phyloP scores from a whole-genome alignment of 2,113 vertebrate genomes.

The Zapus hudsonius region DNA sequence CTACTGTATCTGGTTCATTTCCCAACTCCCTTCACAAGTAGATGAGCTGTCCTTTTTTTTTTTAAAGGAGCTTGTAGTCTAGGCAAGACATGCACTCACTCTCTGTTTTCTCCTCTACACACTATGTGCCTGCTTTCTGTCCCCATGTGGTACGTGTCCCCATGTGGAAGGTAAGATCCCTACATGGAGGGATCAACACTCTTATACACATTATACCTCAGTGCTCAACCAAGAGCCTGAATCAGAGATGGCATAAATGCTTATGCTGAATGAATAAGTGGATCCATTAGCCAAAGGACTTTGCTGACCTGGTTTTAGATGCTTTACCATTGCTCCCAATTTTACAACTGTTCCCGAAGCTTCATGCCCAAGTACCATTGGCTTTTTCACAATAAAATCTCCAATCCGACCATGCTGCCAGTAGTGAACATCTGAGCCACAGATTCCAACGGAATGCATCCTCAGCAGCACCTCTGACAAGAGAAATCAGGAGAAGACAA shows the following conservation, averaged over 20 bases:
- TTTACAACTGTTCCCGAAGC: slow-evolving; percentile 92
- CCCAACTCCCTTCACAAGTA: background rate
- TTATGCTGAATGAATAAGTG: background rate
- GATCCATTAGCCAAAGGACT: background rate
- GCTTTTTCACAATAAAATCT: slow-evolving; percentile 91
- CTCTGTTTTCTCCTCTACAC: background rate
- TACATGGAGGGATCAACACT: background rate
- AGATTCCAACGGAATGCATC: slow-evolving; percentile 99
- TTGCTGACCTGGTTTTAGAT: slow-evolving; percentile 89
- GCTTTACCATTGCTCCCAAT: slow-evolving; percentile 91
- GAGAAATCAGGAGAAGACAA: slow-evolving; percentile 26
- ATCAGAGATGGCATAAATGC: background rate
- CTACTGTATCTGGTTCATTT: background rate
- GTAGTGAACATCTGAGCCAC: slow-evolving; percentile 96
- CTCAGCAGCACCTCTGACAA: slow-evolving; percentile 92
- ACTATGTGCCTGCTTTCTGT: background rate
- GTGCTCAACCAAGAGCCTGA: background rate
- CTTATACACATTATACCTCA: background rate
- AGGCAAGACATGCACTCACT: background rate
- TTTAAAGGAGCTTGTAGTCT: background rate
- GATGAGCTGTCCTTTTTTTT: background rate
- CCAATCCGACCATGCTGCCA: slow-evolving; percentile 95
- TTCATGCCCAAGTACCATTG: slow-evolving; percentile 96
- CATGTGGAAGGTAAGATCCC: background rate
- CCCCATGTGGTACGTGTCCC: background rate